phyloP scores from a whole-genome alignment of 2,113 vertebrate species.

The Podocnemis expansa region DNA sequence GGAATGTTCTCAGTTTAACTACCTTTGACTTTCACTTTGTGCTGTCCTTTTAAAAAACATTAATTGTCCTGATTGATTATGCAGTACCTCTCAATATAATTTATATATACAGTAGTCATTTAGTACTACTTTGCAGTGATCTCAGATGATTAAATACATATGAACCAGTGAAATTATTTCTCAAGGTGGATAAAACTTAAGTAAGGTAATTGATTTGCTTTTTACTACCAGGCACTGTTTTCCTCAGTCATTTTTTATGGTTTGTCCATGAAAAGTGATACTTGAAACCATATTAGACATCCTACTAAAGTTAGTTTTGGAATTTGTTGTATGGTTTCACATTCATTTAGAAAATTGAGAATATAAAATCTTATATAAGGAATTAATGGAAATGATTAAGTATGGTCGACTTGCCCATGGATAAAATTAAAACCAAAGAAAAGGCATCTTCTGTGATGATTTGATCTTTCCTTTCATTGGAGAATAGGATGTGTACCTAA shows the following conservation, averaged over 20 bases:
- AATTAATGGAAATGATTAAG: neutral
- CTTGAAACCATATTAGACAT: neutral
- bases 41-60: neutral
- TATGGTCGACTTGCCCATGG: neutral
- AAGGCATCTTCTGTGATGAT: neutral
- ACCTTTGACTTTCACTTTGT: neutral
- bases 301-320: neutral
- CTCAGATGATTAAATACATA: neutral
- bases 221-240: neutral
- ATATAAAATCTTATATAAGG: neutral
- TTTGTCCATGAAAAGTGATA: neutral
- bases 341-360: neutral
- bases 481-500: neutral
- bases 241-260: rapidly evolving
- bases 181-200: neutral
- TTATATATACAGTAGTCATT: neutral
- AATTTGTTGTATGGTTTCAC: neutral
- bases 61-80: neutral
- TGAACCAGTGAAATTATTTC: neutral
- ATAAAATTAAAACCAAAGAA: no score
- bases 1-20: neutral
- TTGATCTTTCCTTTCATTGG: neutral
- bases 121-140: neutral
- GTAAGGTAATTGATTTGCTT: neutral
- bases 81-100: neutral